Evolutionary conservation across 2,888 invertebrate species (phyloP), one percentile per base, ranked within the genome.

Genomic region (Tenthredo livida): DNA sequence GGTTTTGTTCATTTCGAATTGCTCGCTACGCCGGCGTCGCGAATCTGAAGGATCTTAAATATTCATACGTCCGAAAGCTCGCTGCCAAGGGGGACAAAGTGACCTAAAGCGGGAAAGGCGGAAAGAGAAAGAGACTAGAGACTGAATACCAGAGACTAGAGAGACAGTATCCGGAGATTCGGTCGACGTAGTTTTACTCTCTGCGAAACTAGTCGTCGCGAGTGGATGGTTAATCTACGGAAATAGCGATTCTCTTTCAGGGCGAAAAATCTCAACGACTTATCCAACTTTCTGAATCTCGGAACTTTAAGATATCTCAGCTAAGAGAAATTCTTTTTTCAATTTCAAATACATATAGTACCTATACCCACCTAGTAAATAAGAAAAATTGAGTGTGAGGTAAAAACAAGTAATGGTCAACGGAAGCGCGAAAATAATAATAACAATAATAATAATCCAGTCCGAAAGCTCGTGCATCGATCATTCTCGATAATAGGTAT

Each of bases 31-130:
- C 77, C 21, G 12, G 21, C 80, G 61, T 40, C 40, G 80, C 21
- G 17, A 37, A 61, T 21, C 61, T 80, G 80, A 61, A 80, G 80
- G 80, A 61, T 80, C 80, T 40, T 80, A 61, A 80, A 80, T 80
- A 80, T 80, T 80, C 61, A 80, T 80, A 61, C 40, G 61, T 80
- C 80, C 80, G 61, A 61, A 61, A 80, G 80, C 61, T 21, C n/a
- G n/a, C 58, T 40, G 80, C 21, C 58, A 40, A 80, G 58, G n/a
- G n/a, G 58, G 58, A 80, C 50, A 37, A 80, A 61, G 80, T 61
- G 80, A 80, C 58, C 58, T 40, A 25, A 40, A 80, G 75, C 50
- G 10, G 50, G 50, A 50, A 77, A 29, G 25, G 33, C 10, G 54
- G 50, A 50, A 50, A 29, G 54, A n/a, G 29, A 77, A 50, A 54